Percentiles rank a stretch among this genome's conserved stretches.
Conservation (phyloP, 2,113 vertebrate genomes). For the Okapia johnstoni region DNA sequence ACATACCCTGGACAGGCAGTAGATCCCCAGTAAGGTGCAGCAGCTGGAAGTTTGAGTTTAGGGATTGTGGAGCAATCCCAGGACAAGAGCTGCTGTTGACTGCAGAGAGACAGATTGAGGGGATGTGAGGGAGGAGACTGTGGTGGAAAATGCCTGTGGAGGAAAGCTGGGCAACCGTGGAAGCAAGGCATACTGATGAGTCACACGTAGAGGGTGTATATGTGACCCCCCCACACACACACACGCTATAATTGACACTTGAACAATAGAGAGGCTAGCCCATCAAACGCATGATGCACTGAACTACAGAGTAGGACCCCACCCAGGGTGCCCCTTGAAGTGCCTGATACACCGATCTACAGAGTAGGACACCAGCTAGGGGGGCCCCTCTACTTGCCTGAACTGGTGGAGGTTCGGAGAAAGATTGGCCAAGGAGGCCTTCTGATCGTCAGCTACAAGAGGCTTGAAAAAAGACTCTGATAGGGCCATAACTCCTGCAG, state of each 20-base stretch:
- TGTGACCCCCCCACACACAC: background rate
- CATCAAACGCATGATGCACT: background rate
- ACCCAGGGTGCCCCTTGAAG: background rate
- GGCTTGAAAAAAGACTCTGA: background rate
- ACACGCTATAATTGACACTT: background rate
- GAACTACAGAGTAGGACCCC: background rate
- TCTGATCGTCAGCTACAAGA: background rate
- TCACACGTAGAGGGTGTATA: background rate
- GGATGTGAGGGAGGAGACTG: background rate
- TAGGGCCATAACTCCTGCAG: background rate
- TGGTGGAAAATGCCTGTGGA: background rate
- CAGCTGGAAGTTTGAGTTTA: background rate
- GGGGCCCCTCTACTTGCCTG: fast-evolving
- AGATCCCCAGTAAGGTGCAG: background rate
- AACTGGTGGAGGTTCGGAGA: background rate
- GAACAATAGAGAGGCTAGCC: background rate
- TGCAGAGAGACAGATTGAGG: background rate
- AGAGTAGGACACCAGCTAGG: background rate
- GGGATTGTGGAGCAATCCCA: background rate
- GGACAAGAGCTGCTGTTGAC: background rate
- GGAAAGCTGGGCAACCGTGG: background rate
- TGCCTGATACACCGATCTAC: background rate
- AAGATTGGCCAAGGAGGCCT: background rate
- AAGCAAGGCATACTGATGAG: background rate
- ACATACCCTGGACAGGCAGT: background rate